A percentile compares a stretch with the other conserved stretches of the same genome.
phyloP scores from a whole-genome alignment of 2,888 invertebrate species.

The Lasiommata megera region DNA sequence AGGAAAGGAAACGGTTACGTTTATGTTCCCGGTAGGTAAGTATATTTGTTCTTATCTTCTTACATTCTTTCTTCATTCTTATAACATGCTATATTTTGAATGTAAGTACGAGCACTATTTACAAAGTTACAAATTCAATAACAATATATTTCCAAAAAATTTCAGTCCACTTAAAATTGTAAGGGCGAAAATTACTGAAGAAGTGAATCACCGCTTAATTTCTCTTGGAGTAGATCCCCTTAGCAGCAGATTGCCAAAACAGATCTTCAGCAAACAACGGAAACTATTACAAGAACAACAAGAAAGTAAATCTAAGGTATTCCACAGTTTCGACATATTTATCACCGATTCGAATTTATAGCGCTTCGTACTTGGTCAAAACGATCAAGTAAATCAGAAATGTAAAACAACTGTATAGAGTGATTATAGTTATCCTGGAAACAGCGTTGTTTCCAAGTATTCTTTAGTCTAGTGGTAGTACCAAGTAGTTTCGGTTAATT shows the following conservation, averaged over 20 bases:
- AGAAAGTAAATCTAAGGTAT: constrained; percentile 80
- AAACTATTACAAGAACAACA: constrained; percentile 81
- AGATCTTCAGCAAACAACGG: constrained; percentile 79
- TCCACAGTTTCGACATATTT: neutral
- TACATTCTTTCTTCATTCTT: too few relatives aligned
- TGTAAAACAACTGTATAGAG: too few relatives aligned
- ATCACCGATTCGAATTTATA: too few relatives aligned
- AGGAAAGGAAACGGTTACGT: constrained; percentile 26
- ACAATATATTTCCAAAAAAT: neutral
- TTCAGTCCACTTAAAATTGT: constrained; percentile 63
- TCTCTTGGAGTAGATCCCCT: constrained; percentile 84
- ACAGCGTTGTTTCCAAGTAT: too few relatives aligned
- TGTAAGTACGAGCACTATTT: too few relatives aligned
- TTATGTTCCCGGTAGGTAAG: constrained; percentile 28
- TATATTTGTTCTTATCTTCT: neutral
- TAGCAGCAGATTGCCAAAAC: constrained; percentile 80
- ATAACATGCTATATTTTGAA: too few relatives aligned
- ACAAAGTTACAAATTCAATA: too few relatives aligned
- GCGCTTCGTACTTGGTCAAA: too few relatives aligned
- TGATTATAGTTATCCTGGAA: too few relatives aligned
- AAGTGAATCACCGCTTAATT: constrained; percentile 78
- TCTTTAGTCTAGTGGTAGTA: too few relatives aligned
- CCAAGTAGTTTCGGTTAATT: too few relatives aligned
- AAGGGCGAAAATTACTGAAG: constrained; percentile 70
- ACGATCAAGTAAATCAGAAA: too few relatives aligned